Percentiles rank a stretch among this genome's conserved stretches.
Conservation (phyloP, 2,113 vertebrate genomes). For the Pan troglodytes region DNA sequence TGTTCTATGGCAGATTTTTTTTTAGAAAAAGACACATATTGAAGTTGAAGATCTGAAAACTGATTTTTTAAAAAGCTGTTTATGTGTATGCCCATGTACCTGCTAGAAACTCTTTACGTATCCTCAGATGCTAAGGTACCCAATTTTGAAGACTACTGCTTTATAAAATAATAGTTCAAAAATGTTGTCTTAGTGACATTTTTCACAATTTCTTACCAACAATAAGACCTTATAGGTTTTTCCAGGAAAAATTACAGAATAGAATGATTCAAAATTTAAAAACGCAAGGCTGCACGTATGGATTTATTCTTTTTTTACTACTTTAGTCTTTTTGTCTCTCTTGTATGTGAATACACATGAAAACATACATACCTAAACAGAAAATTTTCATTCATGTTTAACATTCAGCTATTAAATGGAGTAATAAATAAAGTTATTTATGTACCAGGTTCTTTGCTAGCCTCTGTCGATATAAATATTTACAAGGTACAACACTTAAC, state of each 20-base stretch:
- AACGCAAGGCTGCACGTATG: background rate
- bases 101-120: background rate
- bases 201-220: background rate
- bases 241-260: background rate
- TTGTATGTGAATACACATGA: background rate
- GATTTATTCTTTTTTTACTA: background rate
- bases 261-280: background rate
- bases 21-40: background rate
- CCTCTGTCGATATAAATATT: background rate
- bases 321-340: background rate
- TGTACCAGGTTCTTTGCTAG: background rate
- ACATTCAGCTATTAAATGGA: background rate
- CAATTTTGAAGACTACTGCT: background rate
- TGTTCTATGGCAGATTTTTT: background rate
- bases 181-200: background rate
- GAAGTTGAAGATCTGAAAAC: background rate
- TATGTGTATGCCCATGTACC: background rate
- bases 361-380: background rate
- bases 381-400: background rate
- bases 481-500: background rate
- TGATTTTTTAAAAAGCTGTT: background rate
- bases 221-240: background rate
- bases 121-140: background rate
- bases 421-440: background rate
- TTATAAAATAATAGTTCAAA: background rate